These are phyloP conservation scores for Progne subis DNA, from an alignment of 2,113 vertebrate genomes.

Conservation along the genomic window DNA sequence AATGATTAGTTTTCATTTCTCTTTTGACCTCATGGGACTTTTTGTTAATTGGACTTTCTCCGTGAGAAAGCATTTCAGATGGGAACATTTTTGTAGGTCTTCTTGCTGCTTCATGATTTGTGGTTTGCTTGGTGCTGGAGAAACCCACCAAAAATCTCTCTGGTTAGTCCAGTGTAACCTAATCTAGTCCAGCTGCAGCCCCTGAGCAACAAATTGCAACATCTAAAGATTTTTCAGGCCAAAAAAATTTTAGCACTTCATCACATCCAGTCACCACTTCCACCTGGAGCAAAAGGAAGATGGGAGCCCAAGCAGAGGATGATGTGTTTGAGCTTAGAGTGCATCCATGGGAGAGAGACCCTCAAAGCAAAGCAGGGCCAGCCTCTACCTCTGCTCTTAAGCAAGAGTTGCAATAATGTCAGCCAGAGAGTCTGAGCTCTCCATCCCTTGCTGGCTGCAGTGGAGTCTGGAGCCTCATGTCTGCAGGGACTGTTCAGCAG, in stretches of 20 bases:
- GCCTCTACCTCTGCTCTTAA: background rate
- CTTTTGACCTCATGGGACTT: constrained; percentile 26
- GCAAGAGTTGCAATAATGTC: background rate
- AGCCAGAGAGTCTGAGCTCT: background rate
- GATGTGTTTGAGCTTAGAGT: background rate
- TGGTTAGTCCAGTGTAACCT: background rate
- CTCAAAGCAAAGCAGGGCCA: background rate
- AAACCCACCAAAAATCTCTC: constrained; percentile 23
- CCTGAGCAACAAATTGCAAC: background rate
- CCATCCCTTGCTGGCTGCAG: background rate
- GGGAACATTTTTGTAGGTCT: background rate
- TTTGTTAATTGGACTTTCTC: background rate
- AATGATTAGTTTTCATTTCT: background rate
- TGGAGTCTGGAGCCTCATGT: background rate
- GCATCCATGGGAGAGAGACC: background rate
- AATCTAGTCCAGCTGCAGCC: background rate
- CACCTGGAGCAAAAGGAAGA: background rate
- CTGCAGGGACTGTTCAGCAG: background rate
- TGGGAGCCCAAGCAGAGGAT: background rate
- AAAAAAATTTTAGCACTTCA: background rate
- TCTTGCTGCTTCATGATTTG: constrained; percentile 23
- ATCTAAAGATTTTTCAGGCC: background rate
- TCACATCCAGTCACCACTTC: background rate
- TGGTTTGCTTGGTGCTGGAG: background rate
- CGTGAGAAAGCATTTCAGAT: background rate